Conservation (phyloP, 1,140 invertebrate genomes). For the Lepidurus couesii region DNA sequence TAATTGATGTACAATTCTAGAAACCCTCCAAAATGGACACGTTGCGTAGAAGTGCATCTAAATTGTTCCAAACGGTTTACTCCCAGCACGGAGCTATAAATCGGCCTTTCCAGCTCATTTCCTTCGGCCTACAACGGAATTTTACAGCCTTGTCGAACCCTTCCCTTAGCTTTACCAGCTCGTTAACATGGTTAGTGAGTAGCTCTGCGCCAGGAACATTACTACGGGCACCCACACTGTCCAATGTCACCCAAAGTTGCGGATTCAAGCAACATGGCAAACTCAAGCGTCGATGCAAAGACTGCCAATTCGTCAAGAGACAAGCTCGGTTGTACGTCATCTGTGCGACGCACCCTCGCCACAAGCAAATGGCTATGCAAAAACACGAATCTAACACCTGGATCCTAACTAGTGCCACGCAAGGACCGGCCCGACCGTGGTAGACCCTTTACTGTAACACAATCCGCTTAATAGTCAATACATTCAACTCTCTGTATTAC, state of each 20-base stretch:
- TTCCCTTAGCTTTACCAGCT: neutral
- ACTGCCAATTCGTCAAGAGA: slow-evolving; percentile 64
- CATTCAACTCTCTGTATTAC: slow-evolving; percentile 26
- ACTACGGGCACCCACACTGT: neutral
- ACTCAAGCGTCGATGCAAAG: slow-evolving; percentile 61
- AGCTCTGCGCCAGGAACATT: neutral
- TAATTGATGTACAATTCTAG: neutral
- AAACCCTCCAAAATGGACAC: neutral
- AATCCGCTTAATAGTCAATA: slow-evolving; percentile 4
- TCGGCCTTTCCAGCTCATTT: neutral
- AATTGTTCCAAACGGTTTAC: neutral
- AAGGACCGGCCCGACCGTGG: slow-evolving; percentile 57
- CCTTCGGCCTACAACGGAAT: neutral
- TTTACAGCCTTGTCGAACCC: neutral
- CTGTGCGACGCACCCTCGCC: slow-evolving; percentile 65
- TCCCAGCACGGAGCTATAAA: neutral
- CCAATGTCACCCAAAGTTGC: slow-evolving; percentile 37
- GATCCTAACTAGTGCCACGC: slow-evolving; percentile 64
- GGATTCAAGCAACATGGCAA: slow-evolving; percentile 57
- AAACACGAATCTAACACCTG: slow-evolving; percentile 58
- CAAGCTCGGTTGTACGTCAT: slow-evolving; percentile 64
- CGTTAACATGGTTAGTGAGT: neutral
- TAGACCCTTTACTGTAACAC: slow-evolving; percentile 22
- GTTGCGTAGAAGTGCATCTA: slow-evolving; percentile 13
- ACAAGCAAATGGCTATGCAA: slow-evolving; percentile 69